Base-by-base conservation (phyloP, 2,888 invertebrate genomes). In the Tetrapedia diversipes region DNA sequence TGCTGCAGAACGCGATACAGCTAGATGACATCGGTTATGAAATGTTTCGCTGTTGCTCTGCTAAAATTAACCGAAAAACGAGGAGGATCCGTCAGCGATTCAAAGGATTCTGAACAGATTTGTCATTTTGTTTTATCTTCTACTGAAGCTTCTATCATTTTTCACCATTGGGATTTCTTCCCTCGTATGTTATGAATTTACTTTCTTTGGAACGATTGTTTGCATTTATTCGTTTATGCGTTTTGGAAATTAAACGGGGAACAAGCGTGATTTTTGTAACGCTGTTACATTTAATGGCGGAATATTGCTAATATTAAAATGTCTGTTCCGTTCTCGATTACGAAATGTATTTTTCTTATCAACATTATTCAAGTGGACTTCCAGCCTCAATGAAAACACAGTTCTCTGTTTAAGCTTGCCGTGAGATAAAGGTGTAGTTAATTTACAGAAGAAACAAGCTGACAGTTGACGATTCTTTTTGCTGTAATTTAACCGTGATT, bases 21-120 rank as follows among this genome's bases (percentile, higher is more conserved):
- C n/a, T 41, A 49, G 49, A 19, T 24, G 67, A 19, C 43, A 67
- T 70, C 41, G 57, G 49, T 57, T 57, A 19, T 66, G 11, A 66
- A 57, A 49, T 57, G 37, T 57, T 49, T 49, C 8, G 22, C 29
- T 16, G 22, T 27, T n/a, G 32, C 24, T 41, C 11, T 51, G 29
- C 11, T 41, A 39, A 27, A 11, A 49, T 10, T 39, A 14, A 27
- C 14, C 22, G n/a, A 24, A 65, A 37, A 24, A 37, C 0, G 16
- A 7, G 7, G 11, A 29, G 4, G 29, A 41, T 29, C 22, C n/a
- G 1, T 37, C 14, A 19, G 11, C 47, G 11, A n/a, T 1, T 7
- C 24, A 14, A 22, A 27, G n/a, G 7, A 24, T 6, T 49, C 16
- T 4, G 4, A n/a, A n/a, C n/a, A n/a, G 11, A 10, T 14, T 6